phyloP scores from a whole-genome alignment of 2,113 vertebrate genomes.

The Argyrosomus japonicus region DNA sequence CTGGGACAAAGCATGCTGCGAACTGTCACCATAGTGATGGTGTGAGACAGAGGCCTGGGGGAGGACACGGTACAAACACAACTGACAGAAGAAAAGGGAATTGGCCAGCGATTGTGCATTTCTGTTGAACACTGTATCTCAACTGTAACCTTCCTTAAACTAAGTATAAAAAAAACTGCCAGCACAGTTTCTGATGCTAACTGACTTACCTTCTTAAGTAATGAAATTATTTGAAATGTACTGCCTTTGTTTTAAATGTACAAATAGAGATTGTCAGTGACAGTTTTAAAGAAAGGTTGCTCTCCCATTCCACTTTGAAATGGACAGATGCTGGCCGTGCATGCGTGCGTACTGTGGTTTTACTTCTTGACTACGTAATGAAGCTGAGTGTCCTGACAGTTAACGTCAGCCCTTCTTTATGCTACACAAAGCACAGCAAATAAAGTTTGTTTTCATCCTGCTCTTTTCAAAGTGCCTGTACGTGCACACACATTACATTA shows the following conservation, averaged over 20 bases:
- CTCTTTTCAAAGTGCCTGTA: background rate
- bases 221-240: background rate
- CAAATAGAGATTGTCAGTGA: no score
- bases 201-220: background rate
- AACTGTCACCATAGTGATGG: conserved; percentile 63
- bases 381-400: conserved; percentile 1
- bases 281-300: background rate
- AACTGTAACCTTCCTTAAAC: background rate
- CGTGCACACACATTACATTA: background rate
- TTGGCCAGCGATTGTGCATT: background rate
- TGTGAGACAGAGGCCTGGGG: conserved; percentile 26
- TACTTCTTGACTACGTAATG: conserved; percentile 6
- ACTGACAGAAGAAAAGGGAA: background rate
- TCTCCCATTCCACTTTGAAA: background rate
- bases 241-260: background rate
- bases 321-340: background rate
- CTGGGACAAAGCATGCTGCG: conserved; percentile 57
- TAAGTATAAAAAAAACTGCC: background rate
- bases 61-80: background rate
- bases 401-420: background rate
- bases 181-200: background rate
- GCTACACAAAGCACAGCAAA: conserved; percentile 1
- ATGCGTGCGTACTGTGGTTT: background rate
- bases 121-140: background rate
- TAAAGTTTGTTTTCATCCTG: background rate